Conservation (phyloP, 2,888 invertebrate species). For the Ophion slaviceki region DNA sequence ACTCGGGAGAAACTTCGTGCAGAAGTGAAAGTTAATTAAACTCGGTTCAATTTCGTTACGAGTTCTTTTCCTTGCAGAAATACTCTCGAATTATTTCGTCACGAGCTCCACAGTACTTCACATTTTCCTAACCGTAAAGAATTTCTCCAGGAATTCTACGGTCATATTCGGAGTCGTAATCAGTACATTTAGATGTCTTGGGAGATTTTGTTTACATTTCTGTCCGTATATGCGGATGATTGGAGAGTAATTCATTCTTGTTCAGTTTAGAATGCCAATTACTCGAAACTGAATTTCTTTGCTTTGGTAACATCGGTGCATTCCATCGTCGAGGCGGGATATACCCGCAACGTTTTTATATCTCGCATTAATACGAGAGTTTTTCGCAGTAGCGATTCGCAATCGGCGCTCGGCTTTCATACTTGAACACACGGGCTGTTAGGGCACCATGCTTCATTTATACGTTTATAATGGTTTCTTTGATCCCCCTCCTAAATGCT, state of each 20-base stretch:
- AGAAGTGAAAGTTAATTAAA: conserved; percentile 44
- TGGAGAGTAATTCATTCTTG: neutral
- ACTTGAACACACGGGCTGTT: conserved; percentile 32
- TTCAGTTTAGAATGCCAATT: neutral
- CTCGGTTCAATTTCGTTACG: conserved; percentile 5
- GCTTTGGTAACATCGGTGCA: neutral
- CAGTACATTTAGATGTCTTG: neutral
- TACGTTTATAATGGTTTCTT: conserved; percentile 55
- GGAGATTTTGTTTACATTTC: neutral
- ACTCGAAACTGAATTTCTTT: conserved; percentile 1
- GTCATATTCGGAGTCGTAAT: neutral
- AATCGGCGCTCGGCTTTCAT: conserved; percentile 17
- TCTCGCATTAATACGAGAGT: neutral
- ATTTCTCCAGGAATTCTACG: neutral
- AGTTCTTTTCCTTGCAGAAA: neutral
- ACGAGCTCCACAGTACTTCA: neutral
- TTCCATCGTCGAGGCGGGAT: neutral
- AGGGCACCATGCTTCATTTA: conserved; percentile 46
- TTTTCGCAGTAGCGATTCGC: conserved; percentile 10
- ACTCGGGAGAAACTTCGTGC: conserved; percentile 7
- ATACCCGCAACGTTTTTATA: neutral
- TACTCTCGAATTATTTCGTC: neutral
- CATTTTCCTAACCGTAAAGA: neutral
- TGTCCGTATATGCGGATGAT: neutral
- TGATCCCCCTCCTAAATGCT: conserved; percentile 35